These are phyloP conservation scores for Tetraodon nigroviridis DNA, from an alignment of 2,113 vertebrate genomes.

Conservation along the genomic window DNA sequence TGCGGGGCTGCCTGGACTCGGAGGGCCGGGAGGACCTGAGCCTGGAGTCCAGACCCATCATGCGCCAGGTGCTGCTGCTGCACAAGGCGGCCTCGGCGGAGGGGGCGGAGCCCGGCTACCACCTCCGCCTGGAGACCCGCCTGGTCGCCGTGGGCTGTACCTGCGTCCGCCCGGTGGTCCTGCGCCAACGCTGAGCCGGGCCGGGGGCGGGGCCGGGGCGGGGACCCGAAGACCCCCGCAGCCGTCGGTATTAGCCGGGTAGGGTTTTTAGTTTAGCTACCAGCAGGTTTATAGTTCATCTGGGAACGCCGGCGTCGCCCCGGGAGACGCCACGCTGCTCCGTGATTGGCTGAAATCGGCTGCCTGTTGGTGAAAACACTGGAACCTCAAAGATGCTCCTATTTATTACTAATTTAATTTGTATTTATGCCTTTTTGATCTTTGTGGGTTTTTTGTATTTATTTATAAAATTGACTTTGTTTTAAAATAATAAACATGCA, in stretches of 20 bases:
- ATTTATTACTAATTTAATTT: constrained; percentile 35
- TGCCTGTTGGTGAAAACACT: no score
- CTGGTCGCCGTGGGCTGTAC: constrained; percentile 85
- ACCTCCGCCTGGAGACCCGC: constrained; percentile 79
- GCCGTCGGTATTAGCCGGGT: no score
- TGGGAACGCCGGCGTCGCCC: no score
- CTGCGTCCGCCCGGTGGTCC: constrained; percentile 65
- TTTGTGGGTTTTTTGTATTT: constrained; percentile 45
- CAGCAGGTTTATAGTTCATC: no score
- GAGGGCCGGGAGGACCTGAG: constrained; percentile 69
- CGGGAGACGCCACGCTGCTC: no score
- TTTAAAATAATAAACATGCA: constrained; percentile 23
- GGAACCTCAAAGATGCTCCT: background rate
- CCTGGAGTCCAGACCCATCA: constrained; percentile 80
- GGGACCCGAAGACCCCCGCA: no score
- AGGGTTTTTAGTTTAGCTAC: no score
- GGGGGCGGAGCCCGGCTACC: constrained; percentile 29
- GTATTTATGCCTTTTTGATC: constrained; percentile 30
- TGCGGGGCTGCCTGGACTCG: constrained; percentile 67
- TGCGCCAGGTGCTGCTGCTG: constrained; percentile 81
- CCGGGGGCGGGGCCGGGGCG: no score
- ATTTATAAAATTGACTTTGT: constrained; percentile 37
- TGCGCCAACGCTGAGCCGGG: constrained; percentile 35
- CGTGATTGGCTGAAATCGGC: no score
- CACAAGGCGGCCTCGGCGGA: constrained; percentile 47